Conservation (phyloP, 1,140 invertebrate species). For the Ceratina japonica region DNA sequence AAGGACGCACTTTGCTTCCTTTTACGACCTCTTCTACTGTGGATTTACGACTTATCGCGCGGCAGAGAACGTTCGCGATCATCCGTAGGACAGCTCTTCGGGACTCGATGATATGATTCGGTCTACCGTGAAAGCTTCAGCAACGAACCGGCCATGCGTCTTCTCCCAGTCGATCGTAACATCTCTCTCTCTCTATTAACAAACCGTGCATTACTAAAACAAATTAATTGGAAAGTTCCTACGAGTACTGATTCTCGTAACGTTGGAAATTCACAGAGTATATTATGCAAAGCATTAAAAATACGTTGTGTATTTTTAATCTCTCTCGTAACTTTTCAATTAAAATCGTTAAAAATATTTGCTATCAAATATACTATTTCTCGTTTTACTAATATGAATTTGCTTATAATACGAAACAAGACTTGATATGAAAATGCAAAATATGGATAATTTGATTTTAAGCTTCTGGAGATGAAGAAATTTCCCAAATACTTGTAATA, state of each 20-base stretch:
- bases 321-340: not conserved
- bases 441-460: too few species aligned
- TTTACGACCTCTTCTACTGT: slow-evolving; percentile 73
- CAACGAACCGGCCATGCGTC: slow-evolving; percentile 3
- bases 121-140: slow-evolving; percentile 13
- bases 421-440: too few species aligned
- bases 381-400: not conserved
- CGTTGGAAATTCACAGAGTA: too few species aligned
- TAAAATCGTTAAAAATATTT: too few species aligned
- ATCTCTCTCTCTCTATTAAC: not conserved
- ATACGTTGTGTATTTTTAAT: too few species aligned
- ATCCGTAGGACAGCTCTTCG: slow-evolving; percentile 50
- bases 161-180: not conserved
- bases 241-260: too few species aligned
- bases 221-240: not conserved
- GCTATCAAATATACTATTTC: too few species aligned
- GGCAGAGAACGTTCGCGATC: slow-evolving; percentile 59
- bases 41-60: slow-evolving; percentile 75
- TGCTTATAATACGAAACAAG: not conserved
- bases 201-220: not conserved
- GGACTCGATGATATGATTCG: slow-evolving; percentile 31
- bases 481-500: not conserved
- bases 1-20: slow-evolving; percentile 69
- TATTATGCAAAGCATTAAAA: too few species aligned
- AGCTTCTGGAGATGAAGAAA: not conserved